A percentile compares a stretch with the other conserved stretches of the same genome.
Conservation (phyloP, 2,888 invertebrate genomes). For the Epinotia ramella region DNA sequence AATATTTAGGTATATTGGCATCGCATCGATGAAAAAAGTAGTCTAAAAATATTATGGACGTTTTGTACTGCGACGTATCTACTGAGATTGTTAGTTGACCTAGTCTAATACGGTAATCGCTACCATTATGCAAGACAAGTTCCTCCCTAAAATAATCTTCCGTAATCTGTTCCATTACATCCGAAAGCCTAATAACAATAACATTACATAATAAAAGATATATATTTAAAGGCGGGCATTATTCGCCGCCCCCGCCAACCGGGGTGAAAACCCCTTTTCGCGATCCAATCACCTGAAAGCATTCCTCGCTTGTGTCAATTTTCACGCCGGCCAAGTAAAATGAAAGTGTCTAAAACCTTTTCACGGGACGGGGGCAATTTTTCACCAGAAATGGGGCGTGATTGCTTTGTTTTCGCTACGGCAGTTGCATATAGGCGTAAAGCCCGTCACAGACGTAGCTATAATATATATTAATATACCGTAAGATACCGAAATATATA, state of each 20-base stretch:
- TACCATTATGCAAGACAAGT: neutral
- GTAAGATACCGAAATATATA: no score
- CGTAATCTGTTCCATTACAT: neutral
- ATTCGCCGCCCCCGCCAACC: constrained; percentile 43
- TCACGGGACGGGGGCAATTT: constrained; percentile 18
- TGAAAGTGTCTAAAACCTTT: constrained; percentile 27
- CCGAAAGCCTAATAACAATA: constrained; percentile 11
- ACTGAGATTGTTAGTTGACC: no score
- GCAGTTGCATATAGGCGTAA: neutral
- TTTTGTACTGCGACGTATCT: no score
- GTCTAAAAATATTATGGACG: no score
- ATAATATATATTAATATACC: no score
- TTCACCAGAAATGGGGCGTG: constrained; percentile 7
- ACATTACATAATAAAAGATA: constrained; percentile 28
- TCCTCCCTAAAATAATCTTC: neutral
- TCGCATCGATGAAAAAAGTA: no score
- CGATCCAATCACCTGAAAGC: constrained; percentile 72
- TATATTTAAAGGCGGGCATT: constrained; percentile 16
- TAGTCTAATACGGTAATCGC: no score
- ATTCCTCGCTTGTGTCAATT: constrained; percentile 56
- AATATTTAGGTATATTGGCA: no score
- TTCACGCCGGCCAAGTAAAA: constrained; percentile 36
- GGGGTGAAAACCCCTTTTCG: constrained; percentile 61
- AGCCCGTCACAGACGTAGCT: no score
- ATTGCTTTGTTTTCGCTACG: neutral